phyloP scores from a whole-genome alignment of 1,140 invertebrate species.

The Aphaenogaster floridana region DNA sequence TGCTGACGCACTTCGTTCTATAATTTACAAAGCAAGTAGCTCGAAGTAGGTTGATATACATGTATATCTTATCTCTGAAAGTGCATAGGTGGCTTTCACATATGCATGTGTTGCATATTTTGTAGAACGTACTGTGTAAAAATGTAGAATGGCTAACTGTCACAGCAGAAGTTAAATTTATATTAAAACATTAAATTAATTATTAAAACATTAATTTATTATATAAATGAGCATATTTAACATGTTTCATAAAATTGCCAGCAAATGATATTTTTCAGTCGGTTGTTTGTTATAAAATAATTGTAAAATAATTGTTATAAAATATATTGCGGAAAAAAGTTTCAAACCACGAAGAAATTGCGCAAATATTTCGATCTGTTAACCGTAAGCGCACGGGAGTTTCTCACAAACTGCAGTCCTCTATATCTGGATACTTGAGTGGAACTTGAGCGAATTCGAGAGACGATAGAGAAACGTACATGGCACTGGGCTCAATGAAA shows the following conservation, averaged over 20 bases:
- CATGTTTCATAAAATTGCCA: not conserved
- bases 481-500: constrained; percentile 34
- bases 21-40: constrained; percentile 62
- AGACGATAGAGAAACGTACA: constrained; percentile 3
- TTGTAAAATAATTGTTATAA: too few species aligned
- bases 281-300: not conserved
- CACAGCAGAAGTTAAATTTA: not conserved
- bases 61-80: constrained; percentile 12
- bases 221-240: not conserved
- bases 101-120: constrained; percentile 8
- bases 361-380: constrained; percentile 17
- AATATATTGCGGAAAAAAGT: not conserved
- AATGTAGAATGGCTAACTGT: not conserved
- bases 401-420: not conserved
- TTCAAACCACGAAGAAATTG: not conserved
- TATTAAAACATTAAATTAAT: not conserved
- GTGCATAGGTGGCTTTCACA: not conserved
- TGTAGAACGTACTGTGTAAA: not conserved
- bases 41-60: not conserved
- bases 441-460: constrained; percentile 49
- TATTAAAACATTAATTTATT: not conserved
- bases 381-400: constrained; percentile 2
- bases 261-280: not conserved
- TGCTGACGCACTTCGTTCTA: constrained; percentile 49
- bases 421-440: constrained; percentile 36